Percentiles rank a stretch among this genome's conserved stretches.
Conservation (phyloP, 2,797 vertebrate species). For the Gadopsis bispinosus region DNA sequence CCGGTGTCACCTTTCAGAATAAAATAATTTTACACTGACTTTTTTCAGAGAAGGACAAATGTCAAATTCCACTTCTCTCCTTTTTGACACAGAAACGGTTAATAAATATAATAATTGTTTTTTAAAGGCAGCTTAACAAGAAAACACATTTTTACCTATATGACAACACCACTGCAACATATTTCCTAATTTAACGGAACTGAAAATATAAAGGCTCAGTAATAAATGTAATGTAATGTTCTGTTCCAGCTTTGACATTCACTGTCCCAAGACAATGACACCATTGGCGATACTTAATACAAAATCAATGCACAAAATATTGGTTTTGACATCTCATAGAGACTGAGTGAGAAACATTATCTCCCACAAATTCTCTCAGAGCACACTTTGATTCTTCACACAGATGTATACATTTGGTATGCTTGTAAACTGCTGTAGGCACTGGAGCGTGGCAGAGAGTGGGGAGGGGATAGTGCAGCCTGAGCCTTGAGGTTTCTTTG, state of each 20-base stretch:
- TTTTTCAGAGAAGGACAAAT: neutral
- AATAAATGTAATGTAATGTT: neutral
- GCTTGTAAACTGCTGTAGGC: slow-evolving; percentile 15
- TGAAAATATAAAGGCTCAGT: slow-evolving; percentile 7
- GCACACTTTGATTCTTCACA: neutral
- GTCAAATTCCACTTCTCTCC: neutral
- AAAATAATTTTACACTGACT: neutral
- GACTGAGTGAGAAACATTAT: neutral
- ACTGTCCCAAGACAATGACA: neutral
- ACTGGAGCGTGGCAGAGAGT: slow-evolving; percentile 32
- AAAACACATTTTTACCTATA: neutral
- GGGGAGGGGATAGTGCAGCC: slow-evolving; percentile 18
- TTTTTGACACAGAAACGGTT: neutral
- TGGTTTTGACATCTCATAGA: neutral
- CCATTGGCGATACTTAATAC: neutral
- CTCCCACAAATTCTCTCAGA: neutral
- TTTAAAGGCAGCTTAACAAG: neutral
- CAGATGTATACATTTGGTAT: slow-evolving; percentile 9
- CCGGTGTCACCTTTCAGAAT: slow-evolving; percentile 48
- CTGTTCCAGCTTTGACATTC: neutral
- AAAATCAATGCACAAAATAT: neutral
- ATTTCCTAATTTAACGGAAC: slow-evolving; percentile 27
- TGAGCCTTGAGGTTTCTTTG: slow-evolving; percentile 33
- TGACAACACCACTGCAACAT: neutral
- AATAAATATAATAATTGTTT: neutral